These are phyloP conservation scores for Penaeus japonicus DNA, from an alignment of 1,140 invertebrate genomes.

Conservation along the genomic window DNA sequence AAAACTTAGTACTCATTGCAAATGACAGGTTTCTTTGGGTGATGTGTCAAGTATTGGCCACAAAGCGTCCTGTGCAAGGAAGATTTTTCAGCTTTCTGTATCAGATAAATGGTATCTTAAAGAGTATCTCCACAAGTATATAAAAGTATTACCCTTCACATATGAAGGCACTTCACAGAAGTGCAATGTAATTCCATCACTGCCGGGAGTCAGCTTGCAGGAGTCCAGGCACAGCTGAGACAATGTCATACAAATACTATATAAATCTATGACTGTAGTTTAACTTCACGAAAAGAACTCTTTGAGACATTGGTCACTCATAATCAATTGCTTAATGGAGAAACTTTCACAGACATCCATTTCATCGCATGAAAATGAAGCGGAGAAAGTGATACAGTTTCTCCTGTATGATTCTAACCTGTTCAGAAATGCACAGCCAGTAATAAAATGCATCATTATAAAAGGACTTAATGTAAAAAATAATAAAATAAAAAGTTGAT, in stretches of 20 bases:
- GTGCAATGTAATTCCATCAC: constrained; percentile 40
- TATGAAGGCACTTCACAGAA: constrained; percentile 46
- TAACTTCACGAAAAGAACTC: constrained; percentile 42
- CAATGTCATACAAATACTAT: constrained; percentile 49
- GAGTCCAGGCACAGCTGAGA: constrained; percentile 28
- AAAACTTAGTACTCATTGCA: no score
- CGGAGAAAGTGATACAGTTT: no score
- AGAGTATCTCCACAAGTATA: constrained; percentile 10
- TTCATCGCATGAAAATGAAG: background rate
- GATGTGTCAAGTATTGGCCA: no score
- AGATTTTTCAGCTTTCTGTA: no score
- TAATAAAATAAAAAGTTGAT: constrained; percentile 3
- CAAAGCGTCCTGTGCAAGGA: no score
- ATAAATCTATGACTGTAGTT: constrained; percentile 16
- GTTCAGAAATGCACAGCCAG: constrained; percentile 42
- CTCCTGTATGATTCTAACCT: background rate
- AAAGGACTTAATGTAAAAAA: constrained; percentile 24
- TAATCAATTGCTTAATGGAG: constrained; percentile 18
- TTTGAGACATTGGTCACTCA: constrained; percentile 48
- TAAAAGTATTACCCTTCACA: constrained; percentile 45
- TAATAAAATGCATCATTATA: constrained; percentile 48
- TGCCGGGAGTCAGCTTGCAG: constrained; percentile 29
- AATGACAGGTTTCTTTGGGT: no score
- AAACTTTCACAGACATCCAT: background rate
- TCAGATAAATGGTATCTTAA: background rate